Percentiles rank a stretch among this genome's conserved stretches.
phyloP scores from a whole-genome alignment of 1,140 invertebrate genomes.

The Leptinotarsa lineolata region DNA sequence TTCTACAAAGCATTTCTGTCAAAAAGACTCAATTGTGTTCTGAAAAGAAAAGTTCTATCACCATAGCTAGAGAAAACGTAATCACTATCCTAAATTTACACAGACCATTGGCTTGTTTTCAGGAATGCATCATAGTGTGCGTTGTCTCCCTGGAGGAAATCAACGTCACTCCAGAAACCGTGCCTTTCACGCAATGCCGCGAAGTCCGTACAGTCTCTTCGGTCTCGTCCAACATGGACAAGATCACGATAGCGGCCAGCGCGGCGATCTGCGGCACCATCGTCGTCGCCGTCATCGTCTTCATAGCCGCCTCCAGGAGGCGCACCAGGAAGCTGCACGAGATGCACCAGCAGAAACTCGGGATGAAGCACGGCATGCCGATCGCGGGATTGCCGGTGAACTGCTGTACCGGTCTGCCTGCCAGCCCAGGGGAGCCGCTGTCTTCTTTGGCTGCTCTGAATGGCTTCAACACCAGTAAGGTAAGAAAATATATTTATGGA shows the following conservation, averaged over 20 bases:
- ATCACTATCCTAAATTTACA: neutral
- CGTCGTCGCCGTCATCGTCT: slow-evolving; percentile 83
- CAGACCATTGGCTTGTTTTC: slow-evolving; percentile 39
- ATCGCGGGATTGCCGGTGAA: slow-evolving; percentile 72
- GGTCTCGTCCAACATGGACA: slow-evolving; percentile 86
- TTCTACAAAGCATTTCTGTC: no score
- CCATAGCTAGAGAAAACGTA: no score
- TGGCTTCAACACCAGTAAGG: slow-evolving; percentile 79
- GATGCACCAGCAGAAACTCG: slow-evolving; percentile 67
- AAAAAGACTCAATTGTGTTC: no score
- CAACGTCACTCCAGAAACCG: slow-evolving; percentile 80
- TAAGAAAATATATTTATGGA: slow-evolving; percentile 35
- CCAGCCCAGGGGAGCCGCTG: slow-evolving; percentile 75
- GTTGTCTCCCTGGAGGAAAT: slow-evolving; percentile 87
- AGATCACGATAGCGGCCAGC: slow-evolving; percentile 90
- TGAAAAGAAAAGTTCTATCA: no score
- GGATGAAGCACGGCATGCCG: slow-evolving; percentile 64
- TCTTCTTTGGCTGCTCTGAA: slow-evolving; percentile 79
- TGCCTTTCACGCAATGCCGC: slow-evolving; percentile 84
- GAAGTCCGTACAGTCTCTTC: slow-evolving; percentile 84
- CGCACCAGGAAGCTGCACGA: slow-evolving; percentile 76
- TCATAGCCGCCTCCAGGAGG: slow-evolving; percentile 77
- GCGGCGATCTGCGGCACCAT: slow-evolving; percentile 93
- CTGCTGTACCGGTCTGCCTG: slow-evolving; percentile 72
- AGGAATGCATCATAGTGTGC: slow-evolving; percentile 92